Evolutionary conservation across 2,888 invertebrate genomes (phyloP).

Genomic region (Drosophila yooni): DNA sequence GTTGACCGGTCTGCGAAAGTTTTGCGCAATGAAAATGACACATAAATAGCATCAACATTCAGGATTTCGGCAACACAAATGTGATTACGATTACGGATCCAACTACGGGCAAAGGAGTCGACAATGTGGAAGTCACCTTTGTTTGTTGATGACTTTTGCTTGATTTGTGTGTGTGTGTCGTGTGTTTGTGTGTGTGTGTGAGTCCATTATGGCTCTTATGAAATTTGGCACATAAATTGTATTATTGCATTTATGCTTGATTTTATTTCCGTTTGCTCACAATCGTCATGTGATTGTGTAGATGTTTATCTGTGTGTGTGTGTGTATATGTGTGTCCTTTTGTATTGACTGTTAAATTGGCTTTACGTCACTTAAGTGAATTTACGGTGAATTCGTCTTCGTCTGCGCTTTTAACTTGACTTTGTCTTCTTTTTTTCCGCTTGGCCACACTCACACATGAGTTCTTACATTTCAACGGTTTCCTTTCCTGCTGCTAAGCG

Average conservation of each 20-base stretch:
- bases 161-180: slow-evolving; percentile 50
- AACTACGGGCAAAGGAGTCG: slow-evolving; percentile 5
- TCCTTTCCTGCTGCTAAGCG: slow-evolving; percentile 50
- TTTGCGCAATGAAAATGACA: slow-evolving; percentile 70
- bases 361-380: slow-evolving; percentile 73
- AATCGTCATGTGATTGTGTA: slow-evolving; percentile 67
- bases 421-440: slow-evolving; percentile 11
- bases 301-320: slow-evolving; percentile 35
- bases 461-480: slow-evolving; percentile 70
- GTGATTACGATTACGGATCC: slow-evolving; percentile 72
- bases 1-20: slow-evolving; percentile 54
- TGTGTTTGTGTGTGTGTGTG: slow-evolving; percentile 40
- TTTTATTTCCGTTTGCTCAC: slow-evolving; percentile 78
- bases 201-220: slow-evolving; percentile 73
- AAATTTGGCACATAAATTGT: slow-evolving; percentile 80
- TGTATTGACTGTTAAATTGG: slow-evolving; percentile 76
- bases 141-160: slow-evolving; percentile 67
- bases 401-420: slow-evolving; percentile 42
- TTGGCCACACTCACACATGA: slow-evolving; percentile 2
- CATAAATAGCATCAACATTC: slow-evolving; percentile 71
- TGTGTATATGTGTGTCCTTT: slow-evolving; percentile 23
- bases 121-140: slow-evolving; percentile 69
- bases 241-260: slow-evolving; percentile 81
- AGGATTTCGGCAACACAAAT: slow-evolving; percentile 62
- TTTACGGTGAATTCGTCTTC: slow-evolving; percentile 65